phyloP scores from a whole-genome alignment of 2,888 invertebrate genomes.

The Drosophila multiciliata region DNA sequence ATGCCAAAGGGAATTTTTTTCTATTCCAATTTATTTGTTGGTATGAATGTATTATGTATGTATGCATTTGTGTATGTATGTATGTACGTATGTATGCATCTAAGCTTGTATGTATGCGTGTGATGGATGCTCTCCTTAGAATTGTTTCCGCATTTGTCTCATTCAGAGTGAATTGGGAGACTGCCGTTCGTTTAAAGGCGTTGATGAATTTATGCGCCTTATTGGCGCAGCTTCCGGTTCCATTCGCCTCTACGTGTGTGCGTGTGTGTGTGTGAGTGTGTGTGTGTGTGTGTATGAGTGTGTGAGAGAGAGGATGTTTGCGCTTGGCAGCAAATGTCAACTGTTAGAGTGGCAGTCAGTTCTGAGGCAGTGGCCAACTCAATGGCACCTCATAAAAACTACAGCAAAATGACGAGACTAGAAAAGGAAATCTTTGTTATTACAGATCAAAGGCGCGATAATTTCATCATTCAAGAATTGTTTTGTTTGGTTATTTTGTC shows the following conservation, averaged over 20 bases:
- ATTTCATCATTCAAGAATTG: constrained; percentile 19
- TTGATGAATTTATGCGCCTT: constrained; percentile 80
- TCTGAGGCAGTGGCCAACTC: constrained; percentile 41
- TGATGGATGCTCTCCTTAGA: constrained; percentile 15
- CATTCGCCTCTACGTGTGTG: constrained; percentile 9
- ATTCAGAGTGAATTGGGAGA: constrained; percentile 33
- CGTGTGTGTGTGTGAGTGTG: not conserved
- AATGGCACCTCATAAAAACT: constrained; percentile 79
- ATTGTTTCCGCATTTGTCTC: constrained; percentile 48
- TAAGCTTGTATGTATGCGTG: not conserved
- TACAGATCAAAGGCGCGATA: constrained; percentile 47
- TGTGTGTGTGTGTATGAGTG: not conserved
- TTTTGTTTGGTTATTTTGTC: constrained; percentile 10
- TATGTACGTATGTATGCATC: not conserved
- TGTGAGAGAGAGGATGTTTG: constrained; percentile 1
- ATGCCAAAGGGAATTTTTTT: not conserved
- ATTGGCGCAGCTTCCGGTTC: constrained; percentile 73
- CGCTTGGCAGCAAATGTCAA: constrained; percentile 53
- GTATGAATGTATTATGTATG: not conserved
- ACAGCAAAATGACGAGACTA: constrained; percentile 28
- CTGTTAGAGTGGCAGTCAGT: constrained; percentile 38
- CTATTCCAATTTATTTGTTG: not conserved
- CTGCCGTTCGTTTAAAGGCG: constrained; percentile 57
- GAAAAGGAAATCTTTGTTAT: constrained; percentile 34
- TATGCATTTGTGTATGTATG: not conserved